Conservation (phyloP, 2,888 invertebrate genomes). For the Anticlea derivata region DNA sequence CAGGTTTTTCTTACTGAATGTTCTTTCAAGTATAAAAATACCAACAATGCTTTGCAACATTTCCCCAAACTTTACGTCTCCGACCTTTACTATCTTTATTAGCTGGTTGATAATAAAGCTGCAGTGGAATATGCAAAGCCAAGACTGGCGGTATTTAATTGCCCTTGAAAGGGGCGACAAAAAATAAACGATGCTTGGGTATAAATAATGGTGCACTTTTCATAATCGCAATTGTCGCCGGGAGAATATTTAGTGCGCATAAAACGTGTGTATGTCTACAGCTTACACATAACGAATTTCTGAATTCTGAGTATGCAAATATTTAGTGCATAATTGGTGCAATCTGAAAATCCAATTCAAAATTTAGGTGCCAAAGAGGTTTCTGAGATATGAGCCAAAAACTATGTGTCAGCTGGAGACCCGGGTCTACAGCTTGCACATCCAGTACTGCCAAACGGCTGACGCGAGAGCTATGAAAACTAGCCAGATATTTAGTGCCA, state of each 20-base stretch:
- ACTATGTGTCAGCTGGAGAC: too few relatives aligned
- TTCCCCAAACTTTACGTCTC: conserved; percentile 41
- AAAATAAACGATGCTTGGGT: conserved; percentile 75
- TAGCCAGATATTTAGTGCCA: too few relatives aligned
- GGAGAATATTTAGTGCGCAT: conserved; percentile 83
- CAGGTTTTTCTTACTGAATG: not conserved
- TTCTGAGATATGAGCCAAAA: too few relatives aligned
- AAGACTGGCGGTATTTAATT: conserved; percentile 83
- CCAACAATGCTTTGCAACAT: conserved; percentile 27
- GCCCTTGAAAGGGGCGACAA: conserved; percentile 84
- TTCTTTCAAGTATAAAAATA: conserved; percentile 6
- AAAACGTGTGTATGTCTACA: too few relatives aligned
- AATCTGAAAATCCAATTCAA: too few relatives aligned
- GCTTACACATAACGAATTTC: too few relatives aligned
- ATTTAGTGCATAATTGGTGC: too few relatives aligned
- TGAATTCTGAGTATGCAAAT: too few relatives aligned
- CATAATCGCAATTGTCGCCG: conserved; percentile 84
- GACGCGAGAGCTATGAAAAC: too few relatives aligned
- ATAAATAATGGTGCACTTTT: conserved; percentile 84
- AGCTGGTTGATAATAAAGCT: conserved; percentile 67
- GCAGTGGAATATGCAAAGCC: conserved; percentile 76
- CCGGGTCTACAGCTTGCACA: too few relatives aligned
- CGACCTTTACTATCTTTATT: conserved; percentile 78
- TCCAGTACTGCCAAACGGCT: too few relatives aligned
- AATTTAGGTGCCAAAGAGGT: too few relatives aligned